These are phyloP conservation scores for Baronia brevicornis DNA, from an alignment of 2,888 invertebrate genomes.

Conservation along the genomic window DNA sequence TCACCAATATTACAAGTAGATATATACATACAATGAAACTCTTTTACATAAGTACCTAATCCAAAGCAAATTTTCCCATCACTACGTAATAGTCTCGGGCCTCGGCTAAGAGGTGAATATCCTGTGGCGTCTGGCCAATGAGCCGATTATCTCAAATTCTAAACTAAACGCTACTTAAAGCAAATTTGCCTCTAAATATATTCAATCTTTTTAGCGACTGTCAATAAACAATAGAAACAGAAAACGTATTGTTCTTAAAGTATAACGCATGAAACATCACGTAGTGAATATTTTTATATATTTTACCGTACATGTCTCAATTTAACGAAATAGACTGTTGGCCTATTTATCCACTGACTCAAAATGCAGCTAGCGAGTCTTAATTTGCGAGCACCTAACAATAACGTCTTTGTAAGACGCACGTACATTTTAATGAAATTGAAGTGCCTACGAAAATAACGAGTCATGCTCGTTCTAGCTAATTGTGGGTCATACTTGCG, in stretches of 20 bases:
- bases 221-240: conserved; percentile 18
- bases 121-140: conserved; percentile 47
- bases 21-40: too few relatives aligned
- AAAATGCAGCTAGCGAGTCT: conserved; percentile 4
- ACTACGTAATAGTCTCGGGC: conserved; percentile 1
- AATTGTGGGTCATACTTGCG: not conserved
- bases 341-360: conserved; percentile 11
- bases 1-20: too few relatives aligned
- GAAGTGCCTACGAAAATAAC: not conserved
- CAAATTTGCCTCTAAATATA: conserved; percentile 37
- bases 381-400: conserved; percentile 4
- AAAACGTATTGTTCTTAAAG: conserved; percentile 13
- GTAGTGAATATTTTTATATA: conserved; percentile 7
- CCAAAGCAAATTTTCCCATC: too few relatives aligned
- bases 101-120: conserved; percentile 50
- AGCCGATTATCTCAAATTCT: conserved; percentile 41
- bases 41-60: too few relatives aligned
- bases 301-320: conserved; percentile 9
- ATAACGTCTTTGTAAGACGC: conserved; percentile 4
- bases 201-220: conserved; percentile 19
- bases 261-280: conserved; percentile 11
- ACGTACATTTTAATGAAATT: conserved; percentile 5
- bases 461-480: not conserved
- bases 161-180: conserved; percentile 44
- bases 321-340: conserved; percentile 13